phyloP scores from a whole-genome alignment of 2,797 vertebrate genomes.

The Cetoscarus ocellatus region DNA sequence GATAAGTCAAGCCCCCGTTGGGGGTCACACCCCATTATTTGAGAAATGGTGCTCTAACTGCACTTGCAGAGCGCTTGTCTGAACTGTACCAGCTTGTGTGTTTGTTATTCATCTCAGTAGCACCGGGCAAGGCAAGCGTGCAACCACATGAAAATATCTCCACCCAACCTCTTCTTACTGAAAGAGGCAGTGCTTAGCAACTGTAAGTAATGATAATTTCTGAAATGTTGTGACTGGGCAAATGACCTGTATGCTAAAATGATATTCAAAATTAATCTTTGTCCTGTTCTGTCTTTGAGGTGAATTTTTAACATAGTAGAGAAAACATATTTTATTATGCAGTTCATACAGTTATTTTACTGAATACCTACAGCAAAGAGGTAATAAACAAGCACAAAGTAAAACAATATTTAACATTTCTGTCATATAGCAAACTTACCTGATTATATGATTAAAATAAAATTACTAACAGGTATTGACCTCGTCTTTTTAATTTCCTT shows the following conservation, averaged over 20 bases:
- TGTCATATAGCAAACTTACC: not conserved
- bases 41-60: too few species aligned
- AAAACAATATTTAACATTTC: not conserved
- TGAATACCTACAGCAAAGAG: not conserved
- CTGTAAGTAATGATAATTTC: not conserved
- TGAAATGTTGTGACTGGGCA: not conserved
- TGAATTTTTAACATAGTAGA: not conserved
- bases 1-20: too few species aligned
- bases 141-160: conserved; percentile 33
- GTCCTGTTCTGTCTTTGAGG: not conserved
- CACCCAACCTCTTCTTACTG: not conserved
- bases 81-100: not conserved
- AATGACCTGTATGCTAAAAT: not conserved
- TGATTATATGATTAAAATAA: too few species aligned
- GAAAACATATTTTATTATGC: not conserved
- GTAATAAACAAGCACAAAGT: too few species aligned
- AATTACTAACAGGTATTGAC: too few species aligned
- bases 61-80: not conserved
- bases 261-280: not conserved
- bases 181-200: not conserved
- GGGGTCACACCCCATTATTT: too few species aligned
- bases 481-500: not conserved
- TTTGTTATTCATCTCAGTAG: not conserved
- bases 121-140: not conserved
- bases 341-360: not conserved